These are phyloP conservation scores for Isoperla grammatica DNA, from an alignment of 2,888 invertebrate genomes.

Conservation along the genomic window DNA sequence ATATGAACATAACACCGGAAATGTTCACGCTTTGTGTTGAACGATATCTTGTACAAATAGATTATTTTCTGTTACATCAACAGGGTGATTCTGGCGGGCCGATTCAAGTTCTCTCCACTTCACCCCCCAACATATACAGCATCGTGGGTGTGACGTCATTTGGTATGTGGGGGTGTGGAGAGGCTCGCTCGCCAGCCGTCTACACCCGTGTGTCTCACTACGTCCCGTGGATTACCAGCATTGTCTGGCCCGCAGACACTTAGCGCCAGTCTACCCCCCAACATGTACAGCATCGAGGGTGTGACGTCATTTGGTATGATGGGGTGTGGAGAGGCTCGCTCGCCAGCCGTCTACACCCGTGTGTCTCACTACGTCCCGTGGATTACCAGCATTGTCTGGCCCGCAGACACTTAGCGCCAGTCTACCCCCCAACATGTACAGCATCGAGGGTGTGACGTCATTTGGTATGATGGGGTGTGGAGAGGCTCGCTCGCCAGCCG, in stretches of 20 bases:
- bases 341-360: constrained; percentile 32
- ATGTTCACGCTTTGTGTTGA: no score
- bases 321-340: no score
- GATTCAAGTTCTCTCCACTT: constrained; percentile 22
- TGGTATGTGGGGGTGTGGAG: constrained; percentile 31
- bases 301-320: constrained; percentile 34
- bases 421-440: constrained; percentile 34
- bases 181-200: constrained; percentile 31
- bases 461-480: constrained; percentile 32
- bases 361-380: constrained; percentile 34
- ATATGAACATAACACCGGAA: no score
- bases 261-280: constrained; percentile 23
- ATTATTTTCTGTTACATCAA: background rate
- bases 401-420: constrained; percentile 18
- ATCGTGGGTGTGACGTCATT: constrained; percentile 35
- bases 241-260: constrained; percentile 33
- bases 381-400: constrained; percentile 27
- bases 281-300: constrained; percentile 34
- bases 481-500: constrained; percentile 27
- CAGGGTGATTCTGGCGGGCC: constrained; percentile 29
- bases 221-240: constrained; percentile 34
- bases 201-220: constrained; percentile 35
- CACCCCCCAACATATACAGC: constrained; percentile 34
- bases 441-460: constrained; percentile 33
- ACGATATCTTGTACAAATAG: no score